These are phyloP conservation scores for Andrena dorsata DNA, from an alignment of 2,888 invertebrate genomes.

Conservation along the genomic window DNA sequence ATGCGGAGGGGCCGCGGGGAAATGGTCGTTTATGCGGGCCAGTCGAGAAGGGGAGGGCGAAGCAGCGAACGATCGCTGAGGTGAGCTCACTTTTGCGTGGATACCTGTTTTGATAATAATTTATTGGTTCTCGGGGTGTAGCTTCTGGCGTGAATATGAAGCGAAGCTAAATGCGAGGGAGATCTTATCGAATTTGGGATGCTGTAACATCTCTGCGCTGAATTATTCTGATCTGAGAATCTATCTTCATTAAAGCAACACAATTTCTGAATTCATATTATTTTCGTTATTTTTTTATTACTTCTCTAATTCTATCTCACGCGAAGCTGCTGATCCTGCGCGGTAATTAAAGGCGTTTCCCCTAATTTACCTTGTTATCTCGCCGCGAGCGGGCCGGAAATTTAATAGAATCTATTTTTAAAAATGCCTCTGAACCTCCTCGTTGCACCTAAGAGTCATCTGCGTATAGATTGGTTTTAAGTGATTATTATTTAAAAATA, in stretches of 20 bases:
- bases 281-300: too few species aligned
- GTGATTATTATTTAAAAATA: background rate
- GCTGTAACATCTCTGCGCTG: too few species aligned
- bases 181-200: too few species aligned
- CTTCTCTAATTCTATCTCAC: too few species aligned
- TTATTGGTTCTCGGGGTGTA: too few species aligned
- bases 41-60: too few species aligned
- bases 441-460: background rate
- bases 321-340: background rate
- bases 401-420: constrained; percentile 34
- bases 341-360: constrained; percentile 47
- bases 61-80: background rate
- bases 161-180: too few species aligned
- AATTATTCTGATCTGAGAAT: too few species aligned
- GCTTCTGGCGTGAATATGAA: too few species aligned
- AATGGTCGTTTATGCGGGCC: constrained; percentile 2
- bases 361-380: constrained; percentile 51
- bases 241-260: too few species aligned
- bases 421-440: background rate
- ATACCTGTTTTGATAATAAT: too few species aligned
- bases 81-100: background rate
- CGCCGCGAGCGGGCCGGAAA: constrained; percentile 20
- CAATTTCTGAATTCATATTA: too few species aligned
- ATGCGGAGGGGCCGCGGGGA: background rate
- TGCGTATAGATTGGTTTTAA: background rate